These are phyloP conservation scores for Ctena decussata DNA, from an alignment of 2,888 invertebrate genomes.

Conservation along the genomic window DNA sequence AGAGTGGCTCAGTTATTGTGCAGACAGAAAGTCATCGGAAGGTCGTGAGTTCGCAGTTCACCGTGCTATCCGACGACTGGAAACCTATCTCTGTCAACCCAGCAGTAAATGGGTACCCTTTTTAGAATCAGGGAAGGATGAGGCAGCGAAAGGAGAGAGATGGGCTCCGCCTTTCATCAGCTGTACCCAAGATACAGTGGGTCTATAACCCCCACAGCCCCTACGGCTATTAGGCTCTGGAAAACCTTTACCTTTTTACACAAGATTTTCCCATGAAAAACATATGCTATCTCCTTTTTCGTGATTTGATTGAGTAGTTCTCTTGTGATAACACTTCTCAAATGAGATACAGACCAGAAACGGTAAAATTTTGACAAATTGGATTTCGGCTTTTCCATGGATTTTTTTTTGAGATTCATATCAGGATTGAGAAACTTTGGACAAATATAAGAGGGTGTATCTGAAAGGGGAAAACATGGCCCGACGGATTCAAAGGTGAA, in stretches of 20 bases:
- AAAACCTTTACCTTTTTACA: too few species aligned
- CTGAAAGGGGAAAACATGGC: background rate
- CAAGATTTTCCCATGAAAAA: slow-evolving; percentile 20
- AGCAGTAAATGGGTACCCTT: too few species aligned
- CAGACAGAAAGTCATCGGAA: too few species aligned
- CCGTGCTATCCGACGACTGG: background rate
- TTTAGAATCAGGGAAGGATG: too few species aligned
- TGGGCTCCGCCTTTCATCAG: too few species aligned
- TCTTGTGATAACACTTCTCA: background rate
- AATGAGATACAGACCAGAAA: slow-evolving; percentile 18
- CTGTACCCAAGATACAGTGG: too few species aligned
- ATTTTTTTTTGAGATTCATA: slow-evolving; percentile 10
- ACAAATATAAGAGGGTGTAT: background rate
- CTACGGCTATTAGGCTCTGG: too few species aligned
- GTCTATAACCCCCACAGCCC: too few species aligned
- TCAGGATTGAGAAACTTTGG: slow-evolving; percentile 22
- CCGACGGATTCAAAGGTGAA: slow-evolving; percentile 4
- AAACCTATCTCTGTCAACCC: too few species aligned
- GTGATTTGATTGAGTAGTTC: slow-evolving; percentile 26
- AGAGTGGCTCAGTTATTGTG: too few species aligned
- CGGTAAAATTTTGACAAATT: slow-evolving; percentile 19
- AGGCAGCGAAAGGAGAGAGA: too few species aligned
- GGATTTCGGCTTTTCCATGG: slow-evolving; percentile 28
- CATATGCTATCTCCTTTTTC: slow-evolving; percentile 4
- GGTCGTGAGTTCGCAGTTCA: too few species aligned